Percentiles rank a stretch among this genome's conserved stretches.
Conservation (phyloP, 2,888 invertebrate species). For the Cloeon dipterum region DNA sequence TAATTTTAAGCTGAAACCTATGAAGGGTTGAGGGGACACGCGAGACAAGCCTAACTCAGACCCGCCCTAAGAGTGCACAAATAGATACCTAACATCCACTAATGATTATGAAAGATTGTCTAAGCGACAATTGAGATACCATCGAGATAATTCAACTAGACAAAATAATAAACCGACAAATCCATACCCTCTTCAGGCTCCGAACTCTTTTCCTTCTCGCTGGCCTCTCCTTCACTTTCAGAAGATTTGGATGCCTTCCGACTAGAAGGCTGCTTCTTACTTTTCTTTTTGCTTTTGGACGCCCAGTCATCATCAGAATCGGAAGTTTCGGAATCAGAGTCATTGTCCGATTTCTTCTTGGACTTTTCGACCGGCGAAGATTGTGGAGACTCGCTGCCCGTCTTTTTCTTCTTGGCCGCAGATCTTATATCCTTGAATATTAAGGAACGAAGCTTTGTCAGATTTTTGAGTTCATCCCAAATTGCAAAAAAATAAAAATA, state of each 20-base stretch:
- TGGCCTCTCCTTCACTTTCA: conserved; percentile 19
- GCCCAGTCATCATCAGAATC: conserved; percentile 27
- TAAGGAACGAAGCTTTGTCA: no score
- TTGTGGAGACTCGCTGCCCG: background rate
- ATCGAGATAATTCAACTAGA: no score
- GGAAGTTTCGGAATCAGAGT: conserved; percentile 23
- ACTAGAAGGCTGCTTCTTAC: conserved; percentile 18
- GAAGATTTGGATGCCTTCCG: conserved; percentile 17
- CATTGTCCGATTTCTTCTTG: conserved; percentile 10
- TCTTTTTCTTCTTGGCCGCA: conserved; percentile 54
- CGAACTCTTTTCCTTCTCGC: conserved; percentile 23
- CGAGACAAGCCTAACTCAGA: no score
- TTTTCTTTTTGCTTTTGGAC: conserved; percentile 17
- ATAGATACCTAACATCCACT: no score
- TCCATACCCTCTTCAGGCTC: conserved; percentile 73
- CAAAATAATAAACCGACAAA: conserved; percentile 4
- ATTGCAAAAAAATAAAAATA: no score
- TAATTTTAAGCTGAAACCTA: no score
- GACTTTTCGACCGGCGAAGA: conserved; percentile 8
- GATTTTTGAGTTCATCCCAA: no score
- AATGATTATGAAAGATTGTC: no score
- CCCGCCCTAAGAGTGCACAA: no score
- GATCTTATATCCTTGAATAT: no score
- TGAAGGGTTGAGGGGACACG: no score
- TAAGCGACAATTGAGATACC: no score